Evolutionary conservation across 2,113 vertebrate genomes (phyloP).

Genomic region (Tenebrosternarchus preto): DNA sequence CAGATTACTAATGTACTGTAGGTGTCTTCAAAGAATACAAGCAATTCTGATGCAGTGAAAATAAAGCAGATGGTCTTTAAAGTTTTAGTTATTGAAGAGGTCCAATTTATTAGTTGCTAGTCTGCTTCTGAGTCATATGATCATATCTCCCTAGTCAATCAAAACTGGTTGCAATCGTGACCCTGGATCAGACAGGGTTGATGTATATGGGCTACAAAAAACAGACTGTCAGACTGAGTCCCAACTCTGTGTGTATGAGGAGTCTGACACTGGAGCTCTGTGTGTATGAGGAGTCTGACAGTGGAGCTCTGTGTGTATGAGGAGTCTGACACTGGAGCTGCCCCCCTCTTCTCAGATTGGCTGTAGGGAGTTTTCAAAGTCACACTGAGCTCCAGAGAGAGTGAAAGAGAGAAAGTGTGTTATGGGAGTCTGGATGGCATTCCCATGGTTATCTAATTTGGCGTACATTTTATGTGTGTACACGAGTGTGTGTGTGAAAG

Average conservation of each 20-base stretch:
- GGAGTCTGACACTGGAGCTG: conserved; percentile 19
- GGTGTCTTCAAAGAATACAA: not conserved
- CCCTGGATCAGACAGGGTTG: conserved; percentile 1
- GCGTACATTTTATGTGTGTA: conserved; percentile 8
- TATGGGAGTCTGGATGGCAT: conserved; percentile 24
- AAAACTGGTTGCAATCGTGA: not conserved
- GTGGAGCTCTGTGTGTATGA: conserved; percentile 27
- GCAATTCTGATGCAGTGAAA: not conserved
- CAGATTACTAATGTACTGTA: no score
- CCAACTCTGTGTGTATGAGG: conserved; percentile 31
- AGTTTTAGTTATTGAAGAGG: not conserved
- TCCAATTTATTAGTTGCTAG: not conserved
- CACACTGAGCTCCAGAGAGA: conserved; percentile 8
- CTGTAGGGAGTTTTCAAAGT: conserved; percentile 37
- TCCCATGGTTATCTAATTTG: conserved; percentile 23
- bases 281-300: conserved; percentile 4
- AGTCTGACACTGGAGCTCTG: no score
- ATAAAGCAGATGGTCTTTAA: not conserved
- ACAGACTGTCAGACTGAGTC: conserved; percentile 35
- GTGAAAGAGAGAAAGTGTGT: conserved; percentile 3
- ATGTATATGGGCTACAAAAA: conserved; percentile 24
- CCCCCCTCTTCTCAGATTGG: conserved; percentile 10
- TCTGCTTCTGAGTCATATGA: not conserved
- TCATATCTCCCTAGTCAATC: conserved; percentile 26
- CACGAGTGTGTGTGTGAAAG: conserved; percentile 21